Base-by-base conservation (phyloP, 1,140 invertebrate genomes). In the Harpegnathos saltator region DNA sequence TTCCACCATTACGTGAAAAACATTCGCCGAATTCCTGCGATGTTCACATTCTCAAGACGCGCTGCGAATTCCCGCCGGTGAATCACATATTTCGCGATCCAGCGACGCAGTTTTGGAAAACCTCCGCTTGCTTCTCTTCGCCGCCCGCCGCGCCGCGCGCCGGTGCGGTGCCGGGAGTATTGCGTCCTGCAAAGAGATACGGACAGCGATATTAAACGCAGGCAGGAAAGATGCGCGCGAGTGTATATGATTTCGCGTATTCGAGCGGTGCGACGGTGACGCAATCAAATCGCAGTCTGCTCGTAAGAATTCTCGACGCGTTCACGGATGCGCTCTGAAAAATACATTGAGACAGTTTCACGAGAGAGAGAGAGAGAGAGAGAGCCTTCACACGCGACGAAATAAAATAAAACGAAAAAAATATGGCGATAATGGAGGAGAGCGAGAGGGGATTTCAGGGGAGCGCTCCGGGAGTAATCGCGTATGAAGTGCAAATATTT, bases 1-100 rank as follows among this genome's bases (percentile, higher is more conserved):
- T 71, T 80, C n/a, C 65, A 71, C 52, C 75, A 80, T 80, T 80
- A 80, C 75, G 52, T 59, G 75, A 80, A 80, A 80, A 80, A 80
- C 75, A 80, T 71, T 80, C 52, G 38, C 65, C 33, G 52, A 26
- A 80, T 80, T 80, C 75, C 75, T 80, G 22, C 65, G 65, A 80
- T 80, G 75, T 80, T 80, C 75, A 80, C 75, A 80, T 80, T 80
- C 75, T 80, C 75, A 80, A 80, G 75, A n/a, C n/a, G 50, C 59
- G 50, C 75, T 80, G 33, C 75, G 38, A 71, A 80, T 80, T 80
- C 75, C 52, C 65, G 24, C 3, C 75, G 65, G 52, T 44, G 33
- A 52, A 71, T 69, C 75, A 80, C 75, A 80, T 80, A 80, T 80
- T 80, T 80, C 38, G 75, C 75, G 52, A 71, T 44, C 65, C 65